Conservation (phyloP, 1,140 invertebrate species). For the Drosophila lini region DNA sequence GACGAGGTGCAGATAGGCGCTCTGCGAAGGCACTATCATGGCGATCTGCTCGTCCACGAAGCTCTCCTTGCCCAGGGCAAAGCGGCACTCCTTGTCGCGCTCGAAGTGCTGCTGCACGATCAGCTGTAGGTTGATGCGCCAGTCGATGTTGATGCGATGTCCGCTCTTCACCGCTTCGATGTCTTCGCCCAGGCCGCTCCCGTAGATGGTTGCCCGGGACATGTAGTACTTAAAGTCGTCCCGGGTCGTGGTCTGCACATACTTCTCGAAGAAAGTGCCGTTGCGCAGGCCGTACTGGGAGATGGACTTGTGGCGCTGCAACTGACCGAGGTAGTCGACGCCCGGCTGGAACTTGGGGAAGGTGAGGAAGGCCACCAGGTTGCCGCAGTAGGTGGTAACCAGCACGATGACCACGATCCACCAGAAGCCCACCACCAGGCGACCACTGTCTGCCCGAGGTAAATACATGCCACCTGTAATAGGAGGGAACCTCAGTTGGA, state of each 20-base stretch:
- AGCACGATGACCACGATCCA: slow-evolving; percentile 96
- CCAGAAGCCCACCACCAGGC: slow-evolving; percentile 95
- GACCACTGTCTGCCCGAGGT: slow-evolving; percentile 93
- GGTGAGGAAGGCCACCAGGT: slow-evolving; percentile 96
- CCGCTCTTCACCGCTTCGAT: slow-evolving; percentile 87
- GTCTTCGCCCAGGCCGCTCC: slow-evolving; percentile 84
- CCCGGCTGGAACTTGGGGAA: slow-evolving; percentile 94
- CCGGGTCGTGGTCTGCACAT: slow-evolving; percentile 84
- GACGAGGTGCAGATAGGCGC: slow-evolving; percentile 89
- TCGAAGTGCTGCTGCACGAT: slow-evolving; percentile 81
- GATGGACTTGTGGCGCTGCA: slow-evolving; percentile 87
- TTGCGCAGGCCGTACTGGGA: slow-evolving; percentile 91
- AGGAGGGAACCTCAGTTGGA: background rate
- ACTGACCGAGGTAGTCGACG: slow-evolving; percentile 90
- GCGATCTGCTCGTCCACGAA: slow-evolving; percentile 92
- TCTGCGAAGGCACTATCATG: slow-evolving; percentile 89
- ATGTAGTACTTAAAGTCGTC: slow-evolving; percentile 77
- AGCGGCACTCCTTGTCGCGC: slow-evolving; percentile 74
- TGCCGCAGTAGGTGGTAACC: slow-evolving; percentile 96
- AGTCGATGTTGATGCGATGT: slow-evolving; percentile 91
- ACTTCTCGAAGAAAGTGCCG: slow-evolving; percentile 90
- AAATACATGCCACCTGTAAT: slow-evolving; percentile 92
- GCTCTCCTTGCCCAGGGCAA: slow-evolving; percentile 86
- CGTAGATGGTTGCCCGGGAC: slow-evolving; percentile 85
- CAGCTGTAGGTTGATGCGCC: slow-evolving; percentile 89